phyloP scores from a whole-genome alignment of 2,888 invertebrate genomes.

The Trachelus troglodyta region DNA sequence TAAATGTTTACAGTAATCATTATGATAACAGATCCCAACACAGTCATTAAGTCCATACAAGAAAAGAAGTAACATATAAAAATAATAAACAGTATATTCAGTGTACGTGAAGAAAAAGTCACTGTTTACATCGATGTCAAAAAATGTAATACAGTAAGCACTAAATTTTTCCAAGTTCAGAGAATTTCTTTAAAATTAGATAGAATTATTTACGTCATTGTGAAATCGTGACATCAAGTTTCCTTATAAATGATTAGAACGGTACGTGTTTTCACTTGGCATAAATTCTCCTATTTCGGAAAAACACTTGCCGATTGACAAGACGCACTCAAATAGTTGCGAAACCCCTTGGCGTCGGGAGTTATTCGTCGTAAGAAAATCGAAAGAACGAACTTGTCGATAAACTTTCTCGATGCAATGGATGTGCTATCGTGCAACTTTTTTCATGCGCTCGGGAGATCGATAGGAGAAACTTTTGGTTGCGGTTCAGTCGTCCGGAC shows the following conservation, averaged over 20 bases:
- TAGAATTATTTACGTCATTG: background rate
- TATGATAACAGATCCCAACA: conserved; percentile 4
- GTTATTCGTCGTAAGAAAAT: background rate
- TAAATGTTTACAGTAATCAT: conserved; percentile 21
- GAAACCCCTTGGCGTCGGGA: background rate
- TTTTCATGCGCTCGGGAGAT: background rate
- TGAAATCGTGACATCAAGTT: background rate
- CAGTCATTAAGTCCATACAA: background rate
- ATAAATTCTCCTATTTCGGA: background rate
- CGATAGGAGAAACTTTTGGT: background rate
- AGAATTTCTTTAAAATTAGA: background rate
- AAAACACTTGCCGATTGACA: background rate
- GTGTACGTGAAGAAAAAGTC: background rate
- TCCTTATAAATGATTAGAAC: background rate
- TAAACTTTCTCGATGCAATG: background rate
- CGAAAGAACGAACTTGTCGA: background rate
- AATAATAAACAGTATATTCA: background rate
- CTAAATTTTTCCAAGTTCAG: background rate
- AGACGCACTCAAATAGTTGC: background rate
- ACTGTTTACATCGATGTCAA: background rate
- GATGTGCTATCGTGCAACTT: background rate
- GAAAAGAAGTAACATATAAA: background rate
- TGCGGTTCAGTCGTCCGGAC: background rate
- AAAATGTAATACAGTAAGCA: background rate
- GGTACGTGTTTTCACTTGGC: background rate